Evolutionary conservation across 1,140 invertebrate genomes (phyloP), one percentile per base, ranked within the genome.

Genomic region (Macrosteles quadrilineatus): DNA sequence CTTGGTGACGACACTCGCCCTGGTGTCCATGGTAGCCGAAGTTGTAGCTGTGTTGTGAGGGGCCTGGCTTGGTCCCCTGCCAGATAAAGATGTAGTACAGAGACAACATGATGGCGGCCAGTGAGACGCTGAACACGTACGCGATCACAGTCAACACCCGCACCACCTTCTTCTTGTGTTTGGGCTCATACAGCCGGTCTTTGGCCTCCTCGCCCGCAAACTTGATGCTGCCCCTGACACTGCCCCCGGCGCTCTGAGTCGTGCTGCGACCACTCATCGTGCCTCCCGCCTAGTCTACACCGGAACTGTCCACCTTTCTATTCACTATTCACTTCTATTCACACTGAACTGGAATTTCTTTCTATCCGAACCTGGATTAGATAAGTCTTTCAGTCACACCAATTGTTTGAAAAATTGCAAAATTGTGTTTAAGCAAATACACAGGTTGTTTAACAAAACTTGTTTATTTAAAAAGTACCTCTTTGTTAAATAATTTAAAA

Each of bases 11-110:
- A 14, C 32, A 36, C 32, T 36, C 32, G 32, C 32, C 32, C 32
- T 36, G 32, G 32, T 36, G 32, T 36, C 32, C 32, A 25, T 59
- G 55, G 21, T 59, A 23, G 55, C 12, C 14, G 55, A 19, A 21
- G 47, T 50, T 59, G 55, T 59, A 21, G 47, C n/a, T 59, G 55
- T 59, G 21, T 9, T 59, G 55, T 21, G 12, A 14, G 2, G 12
- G 55, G 21, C 12, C 14, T 4, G 55, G 55, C 25, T 59, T 59
- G 21, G 55, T 59, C 2, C 55, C 40, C 80, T 96, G 90, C 96
- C 96, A 98, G 71, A 98, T 87, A 80, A 98, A 95, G 71, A 96
- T 91, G 82, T 98, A 98, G 83, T 98, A 98, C 12, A 97, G 85
- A 0, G 95, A 97, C 27, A 98, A 85, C 79, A 98, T 92, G 72